phyloP scores from a whole-genome alignment of 1,140 invertebrate species.

The Ericerus pela region DNA sequence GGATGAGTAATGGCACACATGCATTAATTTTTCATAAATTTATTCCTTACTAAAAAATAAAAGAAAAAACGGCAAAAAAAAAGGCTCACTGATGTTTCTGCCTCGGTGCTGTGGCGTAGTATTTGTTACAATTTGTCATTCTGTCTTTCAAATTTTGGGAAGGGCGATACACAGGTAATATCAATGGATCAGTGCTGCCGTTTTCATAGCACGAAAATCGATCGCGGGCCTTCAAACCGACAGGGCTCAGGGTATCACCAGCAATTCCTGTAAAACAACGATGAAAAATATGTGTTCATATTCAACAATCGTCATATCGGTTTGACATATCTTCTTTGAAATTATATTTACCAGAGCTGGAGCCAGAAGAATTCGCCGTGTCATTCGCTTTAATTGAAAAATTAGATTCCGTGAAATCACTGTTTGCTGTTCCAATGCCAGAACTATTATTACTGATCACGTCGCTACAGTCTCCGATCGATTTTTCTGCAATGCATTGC shows the following conservation, averaged over 20 bases:
- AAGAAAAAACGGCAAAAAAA: slow-evolving; percentile 13
- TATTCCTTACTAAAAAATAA: not conserved
- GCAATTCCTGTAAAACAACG: not conserved
- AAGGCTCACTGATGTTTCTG: slow-evolving; percentile 61
- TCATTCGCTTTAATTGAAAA: not conserved
- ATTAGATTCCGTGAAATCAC: slow-evolving; percentile 51
- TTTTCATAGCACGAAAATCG: slow-evolving; percentile 2
- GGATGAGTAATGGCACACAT: too few species aligned
- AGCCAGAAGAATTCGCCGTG: too few species aligned
- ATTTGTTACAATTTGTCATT: slow-evolving; percentile 40
- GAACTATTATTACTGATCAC: slow-evolving; percentile 71
- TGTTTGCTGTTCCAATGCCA: slow-evolving; percentile 73
- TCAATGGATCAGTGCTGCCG: not conserved
- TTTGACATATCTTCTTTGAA: too few species aligned
- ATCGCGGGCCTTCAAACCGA: not conserved
- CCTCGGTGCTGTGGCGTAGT: slow-evolving; percentile 60
- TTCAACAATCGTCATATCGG: too few species aligned
- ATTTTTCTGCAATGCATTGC: slow-evolving; percentile 52
- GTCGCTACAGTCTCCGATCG: slow-evolving; percentile 69
- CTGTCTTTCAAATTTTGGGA: slow-evolving; percentile 26
- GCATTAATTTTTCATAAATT: too few species aligned
- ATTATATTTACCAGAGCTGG: too few species aligned
- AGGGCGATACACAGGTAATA: not conserved
- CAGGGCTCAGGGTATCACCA: not conserved
- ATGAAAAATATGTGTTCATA: too few species aligned